Evolutionary conservation across 2,888 invertebrate species (phyloP), one percentile per base, ranked within the genome.

Genomic region (Oxytorus armatus): DNA sequence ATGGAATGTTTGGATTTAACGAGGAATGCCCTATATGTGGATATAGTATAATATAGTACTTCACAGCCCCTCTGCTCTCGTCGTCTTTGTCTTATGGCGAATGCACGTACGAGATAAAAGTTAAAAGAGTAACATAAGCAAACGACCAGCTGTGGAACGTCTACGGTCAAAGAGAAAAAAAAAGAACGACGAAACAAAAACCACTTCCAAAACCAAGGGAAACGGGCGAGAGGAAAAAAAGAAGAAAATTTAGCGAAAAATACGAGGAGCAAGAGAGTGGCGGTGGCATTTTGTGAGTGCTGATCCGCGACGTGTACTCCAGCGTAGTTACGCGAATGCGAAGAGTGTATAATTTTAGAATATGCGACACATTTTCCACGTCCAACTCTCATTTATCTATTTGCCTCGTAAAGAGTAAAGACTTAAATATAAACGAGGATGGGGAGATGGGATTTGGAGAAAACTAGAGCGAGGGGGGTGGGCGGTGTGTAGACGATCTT

Each of bases 301-400:
- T 44, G 80, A 77, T 69, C 55, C 73, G 55, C 42, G 44, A 76
- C 63, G 47, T 36, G 53, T 33, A 29, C 42, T 39, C 21, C n/a
- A 53, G 16, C 39, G 68, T 53, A 29, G 36, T 68, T 73, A 61
- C 63, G 69, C 73, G 39, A 76, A 55, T 73, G 59, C 74, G 69
- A 29, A 57, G 47, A 44, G 49, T 8, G 3, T 69, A 59, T 77
- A 81, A 81, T 81, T 81, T 81, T 81, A 81, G 81, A n/a, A 63
- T 21, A 51, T 44, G 73, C 36, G 55, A 68, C 63, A 44, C 53
- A 44, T 53, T 66, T 63, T 68, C 47, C 39, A 63, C 53, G 44
- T 68, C 33, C 55, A 63, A 59, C 29, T 70, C 53, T 59, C 36
- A 8, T 29, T 51, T 73, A 75, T 74, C 81, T 53, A 69, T 81